Evolutionary conservation across 1,140 invertebrate genomes (phyloP), one percentile per base, ranked within the genome.

Genomic region (Drosophila chauvacae): DNA sequence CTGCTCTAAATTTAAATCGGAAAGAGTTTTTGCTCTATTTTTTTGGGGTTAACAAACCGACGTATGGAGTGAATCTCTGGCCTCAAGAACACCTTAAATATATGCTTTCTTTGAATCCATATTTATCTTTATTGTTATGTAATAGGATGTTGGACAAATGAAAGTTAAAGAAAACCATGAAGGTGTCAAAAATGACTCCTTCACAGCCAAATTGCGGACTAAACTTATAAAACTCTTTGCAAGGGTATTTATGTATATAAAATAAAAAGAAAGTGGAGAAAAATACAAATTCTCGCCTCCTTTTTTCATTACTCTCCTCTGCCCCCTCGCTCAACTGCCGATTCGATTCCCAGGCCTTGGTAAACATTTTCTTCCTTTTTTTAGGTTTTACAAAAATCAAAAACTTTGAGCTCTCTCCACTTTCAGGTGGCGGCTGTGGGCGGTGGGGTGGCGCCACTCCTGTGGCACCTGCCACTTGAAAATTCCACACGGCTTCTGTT

Each of bases 401-500:
- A 87, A 86, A 86, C 75, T 82, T 87, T 86, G 80, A 45, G 68
- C 59, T 26, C 51, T 42, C 62, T 56, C 57, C 14, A 26, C 18
- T 71, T 65, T 56, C 66, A 16, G 28, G 37, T 11, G 18, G 42
- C 37, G 33, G 26, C 57, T 45, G 45, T 48, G 47, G 39, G 30
- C 14, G 18, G 57, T 14, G 48, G 18, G 55, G 55, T 14, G 61
- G 23, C 20, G 47, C 37, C 26, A 13, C 48, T 56, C 14, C 37
- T 45, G 74, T 53, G 68, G 66, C 83, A 87, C 83, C 83, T 87
- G 83, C 63, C 80, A 81, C 84, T 87, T 87, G 72, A 80, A 87
- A 88, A 87, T 87, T 80, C 77, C 84, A 72, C 83, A 74, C 76
- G 80, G 83, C 83, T 87, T 82, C 80, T 82, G 80, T 87, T 83